Percentiles rank a stretch among this genome's conserved stretches.
Conservation (phyloP, 1,140 invertebrate genomes). For the Eupeodes corollae region DNA sequence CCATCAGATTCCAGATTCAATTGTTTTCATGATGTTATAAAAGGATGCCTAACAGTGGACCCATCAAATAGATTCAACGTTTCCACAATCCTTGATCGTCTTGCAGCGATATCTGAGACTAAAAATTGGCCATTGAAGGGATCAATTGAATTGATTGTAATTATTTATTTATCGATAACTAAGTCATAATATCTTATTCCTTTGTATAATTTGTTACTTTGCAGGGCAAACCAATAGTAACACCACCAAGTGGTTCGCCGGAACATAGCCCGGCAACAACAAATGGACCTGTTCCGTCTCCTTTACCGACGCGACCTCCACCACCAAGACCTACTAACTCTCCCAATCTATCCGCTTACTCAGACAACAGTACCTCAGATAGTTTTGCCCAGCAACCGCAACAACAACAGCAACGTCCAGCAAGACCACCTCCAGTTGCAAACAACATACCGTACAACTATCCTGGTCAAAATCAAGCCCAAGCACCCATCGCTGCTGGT, state of each 20-base stretch:
- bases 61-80: constrained; percentile 61
- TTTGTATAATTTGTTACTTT: constrained; percentile 20
- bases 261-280: constrained; percentile 6
- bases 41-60: constrained; percentile 71
- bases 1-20: constrained; percentile 64
- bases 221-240: constrained; percentile 24
- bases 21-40: constrained; percentile 85
- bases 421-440: constrained; percentile 3
- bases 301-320: constrained; percentile 21
- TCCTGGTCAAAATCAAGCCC: neutral
- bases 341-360: neutral
- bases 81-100: constrained; percentile 64
- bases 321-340: constrained; percentile 22
- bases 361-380: too few relatives aligned
- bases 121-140: constrained; percentile 66
- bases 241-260: constrained; percentile 15
- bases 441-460: too few relatives aligned
- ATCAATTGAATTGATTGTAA: constrained; percentile 54
- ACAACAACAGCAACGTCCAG: constrained; percentile 4
- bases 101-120: constrained; percentile 79
- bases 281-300: constrained; percentile 10
- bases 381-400: constrained; percentile 5
- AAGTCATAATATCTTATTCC: too few relatives aligned
- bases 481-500: constrained; percentile 4
- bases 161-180: constrained; percentile 37